A percentile compares a stretch with the other conserved stretches of the same genome.
Evolutionary conservation across 2,797 vertebrate genomes (phyloP).

Genomic region (Xenops minutus): DNA sequence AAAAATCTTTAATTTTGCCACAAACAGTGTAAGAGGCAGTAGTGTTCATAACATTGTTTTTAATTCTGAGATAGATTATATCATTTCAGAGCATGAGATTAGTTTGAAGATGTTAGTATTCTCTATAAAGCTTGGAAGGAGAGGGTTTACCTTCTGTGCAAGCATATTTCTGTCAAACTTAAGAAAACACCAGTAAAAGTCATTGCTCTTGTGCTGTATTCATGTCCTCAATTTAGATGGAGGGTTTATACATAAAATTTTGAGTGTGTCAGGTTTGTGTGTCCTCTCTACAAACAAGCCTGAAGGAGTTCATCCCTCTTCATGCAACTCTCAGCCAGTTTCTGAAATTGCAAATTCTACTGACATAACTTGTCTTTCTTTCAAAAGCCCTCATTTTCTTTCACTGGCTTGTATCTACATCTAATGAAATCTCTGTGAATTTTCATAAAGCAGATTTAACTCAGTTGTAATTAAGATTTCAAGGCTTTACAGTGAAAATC

Average conservation of each 20-base stretch:
- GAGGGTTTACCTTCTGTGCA: not conserved
- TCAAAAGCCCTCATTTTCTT: not conserved
- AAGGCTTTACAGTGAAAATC: not conserved
- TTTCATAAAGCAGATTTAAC: not conserved
- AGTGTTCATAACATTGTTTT: not conserved
- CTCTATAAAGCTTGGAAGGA: not conserved
- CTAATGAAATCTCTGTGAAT: not conserved
- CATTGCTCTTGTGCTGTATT: not conserved
- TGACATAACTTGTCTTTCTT: not conserved
- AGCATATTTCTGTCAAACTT: not conserved
- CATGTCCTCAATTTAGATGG: not conserved
- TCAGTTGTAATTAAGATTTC: not conserved
- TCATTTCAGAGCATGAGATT: not conserved
- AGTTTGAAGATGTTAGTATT: not conserved
- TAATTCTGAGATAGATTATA: not conserved
- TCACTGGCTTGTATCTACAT: not conserved
- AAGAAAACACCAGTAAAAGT: not conserved
- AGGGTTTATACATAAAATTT: not conserved
- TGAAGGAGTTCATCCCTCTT: not conserved
- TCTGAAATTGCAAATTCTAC: not conserved
- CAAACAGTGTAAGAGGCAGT: not conserved
- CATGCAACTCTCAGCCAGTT: not conserved
- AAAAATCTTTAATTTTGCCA: not conserved
- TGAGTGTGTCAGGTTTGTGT: not conserved
- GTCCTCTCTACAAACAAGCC: not conserved